Evolutionary conservation across 2,888 invertebrate genomes (phyloP), one percentile per base, ranked within the genome.

Genomic region (Neoitamus cyanurus): DNA sequence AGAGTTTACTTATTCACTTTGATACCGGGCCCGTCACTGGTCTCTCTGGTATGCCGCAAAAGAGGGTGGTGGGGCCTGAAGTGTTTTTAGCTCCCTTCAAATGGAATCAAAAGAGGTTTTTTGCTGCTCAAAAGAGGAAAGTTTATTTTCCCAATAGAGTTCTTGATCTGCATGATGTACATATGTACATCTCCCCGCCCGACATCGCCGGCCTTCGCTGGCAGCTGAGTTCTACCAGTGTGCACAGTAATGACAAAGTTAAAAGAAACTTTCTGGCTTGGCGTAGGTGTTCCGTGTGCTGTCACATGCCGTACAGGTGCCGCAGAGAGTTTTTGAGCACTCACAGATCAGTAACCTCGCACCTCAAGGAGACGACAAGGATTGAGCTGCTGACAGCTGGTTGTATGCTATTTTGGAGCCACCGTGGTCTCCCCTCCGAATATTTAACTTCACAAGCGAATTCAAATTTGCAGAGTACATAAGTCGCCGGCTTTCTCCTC

Each of bases 101-200:
- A 75, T 75, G 37, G 75, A 15, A 75, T 30, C 25, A 20, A 34
- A 30, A 75, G 25, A 25, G 36, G 3, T 42, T 75, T 75, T 75
- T 42, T 28, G 3, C 25, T 75, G 75, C 42, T 42, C 42, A 25
- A 42, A 20, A 75, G 75, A 75, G n/a, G 42, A 58, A 75, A 75
- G 75, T 75, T 75, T 75, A 42, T 75, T 42, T 75, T 75, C 75
- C 75, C 75, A 75, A 75, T 75, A 75, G 75, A 75, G 28, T 9
- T 37, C 42, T 75, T 75, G 75, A 75, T 75, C 75, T 75, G 75
- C 75, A 75, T 75, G 31, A 58, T 58, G 58, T 58, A 34, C 34
- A 34, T 34, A 34, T 7, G n/a, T n/a, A 42, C 42, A 42, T 42
- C 42, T 42, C 6, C 42, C 42, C n/a, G 42, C 42, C 31, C 42